Conservation (phyloP, 2,797 vertebrate genomes). For the Amblyraja radiata region DNA sequence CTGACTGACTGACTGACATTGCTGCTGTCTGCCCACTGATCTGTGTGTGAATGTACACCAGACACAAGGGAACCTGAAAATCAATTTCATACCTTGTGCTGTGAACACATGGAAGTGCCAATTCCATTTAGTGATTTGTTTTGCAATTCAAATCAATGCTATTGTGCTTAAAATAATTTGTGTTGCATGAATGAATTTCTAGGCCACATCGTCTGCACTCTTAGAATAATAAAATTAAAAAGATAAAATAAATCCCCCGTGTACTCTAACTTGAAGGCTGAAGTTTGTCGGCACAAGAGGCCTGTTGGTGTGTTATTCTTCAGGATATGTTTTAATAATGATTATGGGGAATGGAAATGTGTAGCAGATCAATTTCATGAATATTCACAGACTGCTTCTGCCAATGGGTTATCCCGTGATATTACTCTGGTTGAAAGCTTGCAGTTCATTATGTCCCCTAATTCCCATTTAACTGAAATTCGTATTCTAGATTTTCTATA, state of each 20-base stretch:
- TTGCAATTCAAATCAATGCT: too few species aligned
- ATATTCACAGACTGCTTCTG: constrained; percentile 1
- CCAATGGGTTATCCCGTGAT: constrained; percentile 10
- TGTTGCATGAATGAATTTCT: too few species aligned
- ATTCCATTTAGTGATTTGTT: too few species aligned
- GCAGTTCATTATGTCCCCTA: constrained; percentile 12
- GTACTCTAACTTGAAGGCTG: neutral
- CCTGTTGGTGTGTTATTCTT: neutral
- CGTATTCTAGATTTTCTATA: neutral
- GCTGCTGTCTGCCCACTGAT: too few species aligned
- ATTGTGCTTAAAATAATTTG: too few species aligned
- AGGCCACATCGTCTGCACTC: neutral
- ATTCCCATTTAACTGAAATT: constrained; percentile 18
- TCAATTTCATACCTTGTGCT: too few species aligned
- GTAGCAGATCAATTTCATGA: constrained; percentile 30
- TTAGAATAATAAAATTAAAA: neutral
- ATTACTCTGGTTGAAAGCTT: neutral
- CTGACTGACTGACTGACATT: too few species aligned
- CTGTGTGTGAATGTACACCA: too few species aligned
- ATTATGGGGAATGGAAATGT: constrained; percentile 6
- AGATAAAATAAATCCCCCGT: neutral
- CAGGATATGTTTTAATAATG: neutral
- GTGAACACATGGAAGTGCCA: too few species aligned
- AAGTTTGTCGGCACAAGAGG: neutral
- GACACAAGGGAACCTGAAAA: too few species aligned